These are phyloP conservation scores for Apogon hyalosoma DNA, from an alignment of 2,797 vertebrate genomes.

Conservation along the genomic window DNA sequence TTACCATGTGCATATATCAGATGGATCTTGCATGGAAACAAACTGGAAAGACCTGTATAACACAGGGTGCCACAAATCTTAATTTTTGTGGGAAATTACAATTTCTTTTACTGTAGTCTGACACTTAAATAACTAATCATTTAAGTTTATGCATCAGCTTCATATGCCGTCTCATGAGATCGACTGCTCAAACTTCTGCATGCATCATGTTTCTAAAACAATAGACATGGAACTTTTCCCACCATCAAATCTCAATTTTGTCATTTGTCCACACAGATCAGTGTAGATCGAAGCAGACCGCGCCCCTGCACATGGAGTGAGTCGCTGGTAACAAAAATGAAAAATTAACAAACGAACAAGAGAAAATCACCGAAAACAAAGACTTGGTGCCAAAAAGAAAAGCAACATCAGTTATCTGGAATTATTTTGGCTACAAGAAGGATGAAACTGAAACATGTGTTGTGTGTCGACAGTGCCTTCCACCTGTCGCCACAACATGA, in stretches of 20 bases:
- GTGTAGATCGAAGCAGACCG: no score
- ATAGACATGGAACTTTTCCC: background rate
- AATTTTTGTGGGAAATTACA: background rate
- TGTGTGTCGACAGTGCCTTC: no score
- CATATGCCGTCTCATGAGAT: background rate
- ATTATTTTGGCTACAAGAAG: no score
- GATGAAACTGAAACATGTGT: no score
- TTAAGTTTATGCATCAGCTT: slow-evolving; percentile 1
- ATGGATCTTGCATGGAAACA: background rate
- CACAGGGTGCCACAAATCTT: background rate
- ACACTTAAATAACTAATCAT: slow-evolving; percentile 13
- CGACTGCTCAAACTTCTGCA: background rate
- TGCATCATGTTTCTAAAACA: background rate
- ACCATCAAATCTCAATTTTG: background rate
- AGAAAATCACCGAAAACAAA: no score
- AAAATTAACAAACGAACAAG: no score
- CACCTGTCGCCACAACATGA: no score
- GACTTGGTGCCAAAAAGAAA: no score
- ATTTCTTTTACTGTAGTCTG: background rate
- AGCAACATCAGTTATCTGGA: no score
- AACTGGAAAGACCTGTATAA: background rate
- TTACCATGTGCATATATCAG: background rate
- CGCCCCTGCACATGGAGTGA: no score
- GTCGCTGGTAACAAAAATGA: no score
- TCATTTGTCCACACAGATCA: slow-evolving; percentile 1